Evolutionary conservation across 2,888 invertebrate species (phyloP).

Genomic region (Ceriagrion tenellum): DNA sequence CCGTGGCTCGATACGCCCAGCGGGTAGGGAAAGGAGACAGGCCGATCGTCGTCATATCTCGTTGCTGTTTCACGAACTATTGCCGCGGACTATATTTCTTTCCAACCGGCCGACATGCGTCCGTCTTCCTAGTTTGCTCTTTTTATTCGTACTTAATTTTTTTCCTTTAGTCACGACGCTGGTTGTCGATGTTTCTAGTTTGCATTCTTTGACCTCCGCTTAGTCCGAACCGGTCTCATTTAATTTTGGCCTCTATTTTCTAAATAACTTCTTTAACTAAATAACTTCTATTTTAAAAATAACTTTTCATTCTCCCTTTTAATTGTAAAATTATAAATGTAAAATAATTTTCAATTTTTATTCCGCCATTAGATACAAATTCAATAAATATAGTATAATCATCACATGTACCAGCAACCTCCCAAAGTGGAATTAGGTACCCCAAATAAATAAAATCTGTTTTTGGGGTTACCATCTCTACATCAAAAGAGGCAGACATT

Average conservation of each 20-base stretch:
- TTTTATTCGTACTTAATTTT: neutral
- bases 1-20: neutral
- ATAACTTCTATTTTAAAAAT: neutral
- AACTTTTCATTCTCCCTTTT: too few relatives aligned
- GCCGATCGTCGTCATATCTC: slow-evolving; percentile 9
- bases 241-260: neutral
- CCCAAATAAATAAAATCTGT: too few relatives aligned
- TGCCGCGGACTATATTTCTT: slow-evolving; percentile 11
- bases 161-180: neutral
- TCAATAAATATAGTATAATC: too few relatives aligned
- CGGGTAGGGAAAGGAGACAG: neutral
- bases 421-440: too few relatives aligned
- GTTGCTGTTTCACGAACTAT: slow-evolving; percentile 9
- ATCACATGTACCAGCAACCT: too few relatives aligned
- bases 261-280: neutral
- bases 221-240: neutral
- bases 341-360: too few relatives aligned
- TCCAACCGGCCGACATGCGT: neutral
- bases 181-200: neutral
- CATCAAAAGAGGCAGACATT: too few relatives aligned
- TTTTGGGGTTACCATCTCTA: too few relatives aligned
- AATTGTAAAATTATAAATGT: too few relatives aligned
- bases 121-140: slow-evolving; percentile 16
- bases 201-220: neutral
- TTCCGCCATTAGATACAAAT: too few relatives aligned